Evolutionary conservation across 1,140 invertebrate genomes (phyloP).

Genomic region (Drosophila pandora): DNA sequence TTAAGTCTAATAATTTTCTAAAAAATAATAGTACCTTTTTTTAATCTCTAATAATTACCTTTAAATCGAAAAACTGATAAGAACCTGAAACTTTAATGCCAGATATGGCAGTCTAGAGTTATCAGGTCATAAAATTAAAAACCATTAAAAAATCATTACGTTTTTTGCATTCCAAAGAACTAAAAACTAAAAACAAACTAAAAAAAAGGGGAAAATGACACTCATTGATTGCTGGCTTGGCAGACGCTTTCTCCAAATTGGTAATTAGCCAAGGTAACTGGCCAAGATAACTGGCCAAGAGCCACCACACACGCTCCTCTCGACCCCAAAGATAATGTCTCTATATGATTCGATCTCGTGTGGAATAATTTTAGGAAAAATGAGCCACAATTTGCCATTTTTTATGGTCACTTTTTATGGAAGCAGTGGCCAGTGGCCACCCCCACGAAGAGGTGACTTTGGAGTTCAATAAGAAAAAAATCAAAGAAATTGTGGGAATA

Average conservation of each 20-base stretch:
- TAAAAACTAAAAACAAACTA: background rate
- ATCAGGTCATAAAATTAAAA: conserved; percentile 32
- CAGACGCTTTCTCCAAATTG: conserved; percentile 52
- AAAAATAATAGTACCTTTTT: too few species aligned
- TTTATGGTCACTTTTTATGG: conserved; percentile 28
- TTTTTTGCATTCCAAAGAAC: background rate
- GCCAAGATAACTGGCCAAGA: conserved; percentile 35
- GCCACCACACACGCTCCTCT: conserved; percentile 16
- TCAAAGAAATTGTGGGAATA: conserved; percentile 19
- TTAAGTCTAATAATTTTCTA: too few species aligned
- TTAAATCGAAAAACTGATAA: conserved; percentile 48
- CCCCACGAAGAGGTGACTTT: conserved; percentile 14
- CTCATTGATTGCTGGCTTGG: conserved; percentile 22
- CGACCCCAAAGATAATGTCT: conserved; percentile 22
- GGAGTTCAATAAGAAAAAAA: background rate
- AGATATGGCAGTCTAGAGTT: conserved; percentile 15
- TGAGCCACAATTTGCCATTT: conserved; percentile 68
- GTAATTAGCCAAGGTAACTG: conserved; percentile 60
- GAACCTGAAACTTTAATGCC: background rate
- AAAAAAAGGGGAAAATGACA: background rate
- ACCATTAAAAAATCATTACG: background rate
- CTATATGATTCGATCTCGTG: conserved; percentile 10
- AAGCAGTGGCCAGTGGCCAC: conserved; percentile 23
- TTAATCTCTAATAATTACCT: conserved; percentile 30
- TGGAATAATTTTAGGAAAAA: conserved; percentile 12